phyloP scores from a whole-genome alignment of 2,888 invertebrate species.

The Drosophila tanythrix region DNA sequence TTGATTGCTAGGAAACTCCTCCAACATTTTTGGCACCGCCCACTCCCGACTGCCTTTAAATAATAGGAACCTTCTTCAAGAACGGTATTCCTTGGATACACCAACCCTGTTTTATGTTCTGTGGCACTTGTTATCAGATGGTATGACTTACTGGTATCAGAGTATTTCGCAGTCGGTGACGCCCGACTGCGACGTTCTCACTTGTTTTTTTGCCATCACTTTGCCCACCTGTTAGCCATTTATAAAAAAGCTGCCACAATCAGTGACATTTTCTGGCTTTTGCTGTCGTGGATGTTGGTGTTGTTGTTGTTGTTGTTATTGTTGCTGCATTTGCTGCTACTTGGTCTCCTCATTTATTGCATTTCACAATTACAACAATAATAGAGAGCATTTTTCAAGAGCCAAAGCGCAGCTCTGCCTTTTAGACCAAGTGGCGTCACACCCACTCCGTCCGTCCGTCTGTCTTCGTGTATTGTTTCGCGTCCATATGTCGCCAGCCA shows the following conservation, averaged over 20 bases:
- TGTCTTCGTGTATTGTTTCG: constrained; percentile 38
- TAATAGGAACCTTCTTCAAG: too few relatives aligned
- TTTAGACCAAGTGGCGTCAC: constrained; percentile 29
- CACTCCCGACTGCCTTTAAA: too few relatives aligned
- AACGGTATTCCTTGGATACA: too few relatives aligned
- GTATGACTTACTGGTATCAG: not conserved
- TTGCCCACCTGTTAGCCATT: constrained; percentile 42
- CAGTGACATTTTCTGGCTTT: constrained; percentile 14
- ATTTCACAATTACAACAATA: constrained; percentile 60
- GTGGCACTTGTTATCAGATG: not conserved
- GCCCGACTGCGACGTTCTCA: not conserved
- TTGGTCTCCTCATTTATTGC: constrained; percentile 38
- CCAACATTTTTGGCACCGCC: too few relatives aligned
- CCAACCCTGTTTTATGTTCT: not conserved
- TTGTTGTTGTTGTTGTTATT: constrained; percentile 12
- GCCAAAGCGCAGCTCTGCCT: not conserved
- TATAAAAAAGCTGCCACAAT: constrained; percentile 32
- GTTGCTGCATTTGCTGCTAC: constrained; percentile 7
- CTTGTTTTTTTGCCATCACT: constrained; percentile 1
- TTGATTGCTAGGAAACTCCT: too few relatives aligned
- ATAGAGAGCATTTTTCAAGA: constrained; percentile 49
- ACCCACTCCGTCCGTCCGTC: not conserved
- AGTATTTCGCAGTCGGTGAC: not conserved
- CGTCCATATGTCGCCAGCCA: constrained; percentile 76
- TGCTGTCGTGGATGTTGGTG: constrained; percentile 11